Evolutionary conservation across 2,888 invertebrate species (phyloP).

Genomic region (Meteorus colon): DNA sequence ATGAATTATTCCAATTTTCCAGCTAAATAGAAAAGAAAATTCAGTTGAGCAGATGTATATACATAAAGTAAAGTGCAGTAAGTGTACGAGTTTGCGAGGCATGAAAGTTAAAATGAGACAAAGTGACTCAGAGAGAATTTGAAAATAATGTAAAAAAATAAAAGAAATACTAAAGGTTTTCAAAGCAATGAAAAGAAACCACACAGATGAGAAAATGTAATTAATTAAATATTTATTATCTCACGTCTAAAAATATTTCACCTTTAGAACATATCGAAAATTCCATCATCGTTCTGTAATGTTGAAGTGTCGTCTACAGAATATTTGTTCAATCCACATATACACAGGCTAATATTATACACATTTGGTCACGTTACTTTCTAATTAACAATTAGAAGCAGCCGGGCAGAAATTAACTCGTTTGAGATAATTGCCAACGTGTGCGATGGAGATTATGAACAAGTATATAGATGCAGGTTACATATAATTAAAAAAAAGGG

Average conservation of each 20-base stretch:
- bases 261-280: background rate
- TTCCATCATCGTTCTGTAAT: background rate
- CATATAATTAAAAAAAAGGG: background rate
- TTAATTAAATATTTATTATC: slow-evolving; percentile 1
- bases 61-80: slow-evolving; percentile 11
- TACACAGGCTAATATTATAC: background rate
- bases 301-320: background rate
- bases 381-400: slow-evolving; percentile 57
- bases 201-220: background rate
- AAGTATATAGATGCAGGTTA: background rate
- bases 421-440: slow-evolving; percentile 55
- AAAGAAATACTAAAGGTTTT: slow-evolving; percentile 1
- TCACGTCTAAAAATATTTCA: background rate
- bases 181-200: background rate
- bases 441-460: slow-evolving; percentile 19
- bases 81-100: background rate
- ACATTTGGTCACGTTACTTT: slow-evolving; percentile 49
- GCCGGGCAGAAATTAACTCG: slow-evolving; percentile 51
- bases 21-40: slow-evolving; percentile 36
- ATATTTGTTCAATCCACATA: background rate
- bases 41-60: slow-evolving; percentile 40
- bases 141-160: background rate
- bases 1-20: slow-evolving; percentile 44
- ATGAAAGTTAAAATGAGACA: slow-evolving; percentile 23
- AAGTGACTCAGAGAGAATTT: slow-evolving; percentile 5